Percentiles rank a stretch among this genome's conserved stretches.
Conservation (phyloP, 2,113 vertebrate species). For the Periophthalmodon schlosseri region DNA sequence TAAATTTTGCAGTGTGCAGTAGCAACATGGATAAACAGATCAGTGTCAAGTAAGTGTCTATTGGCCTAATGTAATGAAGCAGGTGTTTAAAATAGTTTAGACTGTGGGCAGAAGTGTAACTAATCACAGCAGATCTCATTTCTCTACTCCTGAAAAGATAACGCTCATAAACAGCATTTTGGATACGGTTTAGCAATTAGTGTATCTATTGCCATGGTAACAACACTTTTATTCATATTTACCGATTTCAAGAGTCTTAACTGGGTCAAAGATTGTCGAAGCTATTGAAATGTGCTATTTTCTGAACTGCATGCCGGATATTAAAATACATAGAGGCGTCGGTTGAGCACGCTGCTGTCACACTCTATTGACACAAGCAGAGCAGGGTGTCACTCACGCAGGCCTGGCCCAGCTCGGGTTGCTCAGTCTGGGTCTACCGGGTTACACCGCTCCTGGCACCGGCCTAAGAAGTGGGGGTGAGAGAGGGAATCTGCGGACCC, state of each 20-base stretch:
- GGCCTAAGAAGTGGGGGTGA: not conserved
- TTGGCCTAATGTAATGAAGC: not conserved
- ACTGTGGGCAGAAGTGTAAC: constrained; percentile 7
- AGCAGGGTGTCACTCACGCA: constrained; percentile 32
- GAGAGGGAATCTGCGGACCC: constrained; percentile 22
- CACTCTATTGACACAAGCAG: constrained; percentile 21
- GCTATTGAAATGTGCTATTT: not conserved
- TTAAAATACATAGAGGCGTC: not conserved
- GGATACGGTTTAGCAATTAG: too few relatives aligned
- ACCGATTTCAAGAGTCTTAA: not conserved
- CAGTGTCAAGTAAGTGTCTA: constrained; percentile 5
- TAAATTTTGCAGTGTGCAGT: not conserved
- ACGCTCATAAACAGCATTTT: constrained; percentile 10
- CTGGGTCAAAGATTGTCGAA: not conserved
- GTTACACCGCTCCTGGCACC: constrained; percentile 26
- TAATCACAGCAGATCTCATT: constrained; percentile 2
- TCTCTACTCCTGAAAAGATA: not conserved
- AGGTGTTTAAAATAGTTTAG: constrained; percentile 9
- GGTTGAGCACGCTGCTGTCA: not conserved
- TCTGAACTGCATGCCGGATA: not conserved
- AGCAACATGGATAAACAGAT: not conserved
- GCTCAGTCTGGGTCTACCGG: constrained; percentile 24
- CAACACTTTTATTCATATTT: not conserved
- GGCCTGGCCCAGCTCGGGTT: constrained; percentile 40
- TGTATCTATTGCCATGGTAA: not conserved